Evolutionary conservation across 2,888 invertebrate species (phyloP).

Genomic region (Lycophotia porphyrea): DNA sequence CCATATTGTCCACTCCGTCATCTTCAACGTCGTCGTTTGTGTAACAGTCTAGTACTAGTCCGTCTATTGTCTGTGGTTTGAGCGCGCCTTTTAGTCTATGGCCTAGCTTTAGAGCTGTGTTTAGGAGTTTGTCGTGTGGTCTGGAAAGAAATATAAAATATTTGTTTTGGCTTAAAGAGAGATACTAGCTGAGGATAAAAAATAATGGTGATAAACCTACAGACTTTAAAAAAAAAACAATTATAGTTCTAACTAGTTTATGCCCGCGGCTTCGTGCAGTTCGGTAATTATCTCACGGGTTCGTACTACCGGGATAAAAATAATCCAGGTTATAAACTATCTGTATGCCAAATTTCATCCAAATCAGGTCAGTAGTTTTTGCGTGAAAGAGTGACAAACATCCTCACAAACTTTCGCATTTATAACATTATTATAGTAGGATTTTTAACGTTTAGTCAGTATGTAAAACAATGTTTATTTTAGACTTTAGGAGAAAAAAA

Average conservation of each 20-base stretch:
- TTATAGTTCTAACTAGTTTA: background rate
- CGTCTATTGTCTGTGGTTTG: conserved; percentile 89
- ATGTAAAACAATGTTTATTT: background rate
- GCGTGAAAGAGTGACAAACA: too few species aligned
- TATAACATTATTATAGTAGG: too few species aligned
- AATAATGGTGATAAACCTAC: too few species aligned
- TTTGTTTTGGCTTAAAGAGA: background rate
- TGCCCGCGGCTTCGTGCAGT: too few species aligned
- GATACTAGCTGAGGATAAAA: background rate
- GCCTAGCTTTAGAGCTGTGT: conserved; percentile 86
- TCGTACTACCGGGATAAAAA: too few species aligned
- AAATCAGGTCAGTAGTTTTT: too few species aligned
- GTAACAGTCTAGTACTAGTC: conserved; percentile 82
- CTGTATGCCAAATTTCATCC: too few species aligned
- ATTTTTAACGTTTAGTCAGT: too few species aligned
- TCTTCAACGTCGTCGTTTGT: conserved; percentile 73
- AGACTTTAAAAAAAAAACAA: background rate
- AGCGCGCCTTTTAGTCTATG: conserved; percentile 92
- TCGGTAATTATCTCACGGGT: too few species aligned
- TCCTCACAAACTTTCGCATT: too few species aligned
- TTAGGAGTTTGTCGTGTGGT: conserved; percentile 79
- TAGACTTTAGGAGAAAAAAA: too few species aligned
- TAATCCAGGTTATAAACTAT: too few species aligned
- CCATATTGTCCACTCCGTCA: conserved; percentile 81
- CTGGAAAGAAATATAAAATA: conserved; percentile 64